Conservation (phyloP, 64 coral and sea anemone species). For the Pocillopora verrucosa region DNA sequence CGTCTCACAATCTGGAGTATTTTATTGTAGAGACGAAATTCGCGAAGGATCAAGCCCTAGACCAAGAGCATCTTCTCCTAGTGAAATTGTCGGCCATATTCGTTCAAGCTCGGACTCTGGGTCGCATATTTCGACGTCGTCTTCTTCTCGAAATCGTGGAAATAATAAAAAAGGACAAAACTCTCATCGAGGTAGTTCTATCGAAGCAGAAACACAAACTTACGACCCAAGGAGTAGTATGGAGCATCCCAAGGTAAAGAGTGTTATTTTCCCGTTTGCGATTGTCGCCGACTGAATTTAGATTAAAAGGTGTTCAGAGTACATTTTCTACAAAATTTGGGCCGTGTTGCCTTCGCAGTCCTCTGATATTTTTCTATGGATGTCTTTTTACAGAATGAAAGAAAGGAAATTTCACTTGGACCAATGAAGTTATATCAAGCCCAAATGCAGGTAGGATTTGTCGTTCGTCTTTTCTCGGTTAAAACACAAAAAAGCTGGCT, state of each 20-base stretch:
- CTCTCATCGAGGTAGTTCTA: constrained; percentile 88
- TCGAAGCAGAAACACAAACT: constrained; percentile 98
- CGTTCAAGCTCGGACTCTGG: constrained; percentile 97
- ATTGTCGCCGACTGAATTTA: constrained; percentile 23
- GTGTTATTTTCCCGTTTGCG: constrained; percentile 60
- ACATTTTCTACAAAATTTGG: constrained; percentile 25
- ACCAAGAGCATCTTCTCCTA: constrained; percentile 88
- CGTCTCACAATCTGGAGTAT: constrained; percentile 98
- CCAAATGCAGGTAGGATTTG: constrained; percentile 85
- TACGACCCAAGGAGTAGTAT: constrained; percentile 81
- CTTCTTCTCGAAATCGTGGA: constrained; percentile 84
- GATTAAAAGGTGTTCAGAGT: constrained; percentile 32
- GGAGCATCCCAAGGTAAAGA: constrained; percentile 86
- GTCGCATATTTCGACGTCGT: constrained; percentile 88
- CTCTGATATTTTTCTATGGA: constrained; percentile 39
- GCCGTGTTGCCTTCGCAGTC: not conserved
- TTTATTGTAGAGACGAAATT: constrained; percentile 96
- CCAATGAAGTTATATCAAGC: constrained; percentile 98
- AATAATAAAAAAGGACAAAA: constrained; percentile 86
- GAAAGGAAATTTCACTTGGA: constrained; percentile 82
- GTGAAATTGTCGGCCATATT: constrained; percentile 99
- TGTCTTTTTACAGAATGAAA: constrained; percentile 82
- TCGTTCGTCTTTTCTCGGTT: constrained; percentile 31
- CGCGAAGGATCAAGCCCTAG: constrained; percentile 92
- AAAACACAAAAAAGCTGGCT: constrained; percentile 59